Base-by-base conservation (phyloP, 1,140 invertebrate genomes). In the Polyergus mexicanus region DNA sequence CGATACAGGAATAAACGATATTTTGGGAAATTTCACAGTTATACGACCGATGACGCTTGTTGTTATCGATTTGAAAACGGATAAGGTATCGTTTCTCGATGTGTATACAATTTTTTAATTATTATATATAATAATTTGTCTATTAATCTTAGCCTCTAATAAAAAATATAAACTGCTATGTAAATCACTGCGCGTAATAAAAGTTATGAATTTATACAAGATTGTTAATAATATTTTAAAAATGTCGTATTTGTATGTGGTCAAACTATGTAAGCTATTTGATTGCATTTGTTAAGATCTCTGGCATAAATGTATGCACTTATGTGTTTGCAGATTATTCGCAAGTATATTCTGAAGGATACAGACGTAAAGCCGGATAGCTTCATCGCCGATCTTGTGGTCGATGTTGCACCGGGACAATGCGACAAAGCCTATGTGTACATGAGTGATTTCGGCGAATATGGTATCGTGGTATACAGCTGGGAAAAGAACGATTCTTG, bases 361-460 rank as follows among this genome's bases (percentile, higher is more conserved):
- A 92, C 92, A 0, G 97, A 97, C 89, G 94, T 96, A 91, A 97
- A 97, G 88, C 95, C 96, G 22, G 96, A 96, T 68, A 97, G 96
- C 0, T 97, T 97, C 94, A 97, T 97, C 90, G 97, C 97, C 0
- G 97, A 97, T 76, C 95, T 97, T 22, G 93, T 97, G 13, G 96
- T 97, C 0, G 97, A 98, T 88, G 96, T 96, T 0, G 95, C 96
- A 32, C 95, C 96, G 3, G 94, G 96, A n/a, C 96, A 96, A 60
- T 98, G 97, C 86, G 96, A 97, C 58, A 94, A 97, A 74, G 96
- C 97, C 0, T 97, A 96, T 88, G 97, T 97, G 0, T 98, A 98
- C 87, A 93, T 97, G 7, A 97, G 97, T 1, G 97, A 98, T 92
- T 93, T 98, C 3, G 96, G 96, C 6, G 97, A 94, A 13, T 97